Base-by-base conservation (phyloP, 2,113 vertebrate genomes). In the Myocastor coypus region DNA sequence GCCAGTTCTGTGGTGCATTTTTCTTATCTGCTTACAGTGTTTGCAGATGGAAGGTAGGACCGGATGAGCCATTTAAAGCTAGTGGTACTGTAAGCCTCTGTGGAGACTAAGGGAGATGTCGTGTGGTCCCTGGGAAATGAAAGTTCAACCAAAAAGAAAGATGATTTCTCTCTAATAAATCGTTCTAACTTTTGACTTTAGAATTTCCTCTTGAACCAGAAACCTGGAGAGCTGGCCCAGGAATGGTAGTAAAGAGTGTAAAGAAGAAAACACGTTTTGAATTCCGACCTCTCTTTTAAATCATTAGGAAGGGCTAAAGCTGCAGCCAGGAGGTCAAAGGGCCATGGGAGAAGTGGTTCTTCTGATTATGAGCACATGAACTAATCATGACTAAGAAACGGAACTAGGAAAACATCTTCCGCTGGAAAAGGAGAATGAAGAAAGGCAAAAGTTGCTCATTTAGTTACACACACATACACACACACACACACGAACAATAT, bases 321-420 rank as follows among this genome's bases (percentile, higher is more conserved):
- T 91, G 68, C 75, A 92, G n/a, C 61, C 96, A 68, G 91, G 85
- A 96, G 91, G 42, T 46, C 64, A 87, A 83, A 28, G 24, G 24
- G 19, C 32, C 84, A 9, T 0, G 6, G 7, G 34, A 96, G 92
- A 96, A 52, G 78, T 95, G 52, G 10, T 17, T 95, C 17, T 46
- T 96, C 96, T 96, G 94, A 92, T 94, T 97, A 81, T 91, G 92
- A 77, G 93, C 71, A 85, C 32, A 82, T 84, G 50, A 97, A 95
- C 95, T 92, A 95, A 83, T 91, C 93, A 68, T 97, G 91, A 94
- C 40, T 77, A n/a, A 92, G 80, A 85, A 68, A 95, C 78, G 59
- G 55, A 97, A 97, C 92, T 1, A 3, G 83, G 90, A 97, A 89
- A 83, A 88, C 96, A 89, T 42, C 59, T 97, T 85, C 37, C 82